Conservation (phyloP, 2,888 invertebrate genomes). For the Eulithis prunata region DNA sequence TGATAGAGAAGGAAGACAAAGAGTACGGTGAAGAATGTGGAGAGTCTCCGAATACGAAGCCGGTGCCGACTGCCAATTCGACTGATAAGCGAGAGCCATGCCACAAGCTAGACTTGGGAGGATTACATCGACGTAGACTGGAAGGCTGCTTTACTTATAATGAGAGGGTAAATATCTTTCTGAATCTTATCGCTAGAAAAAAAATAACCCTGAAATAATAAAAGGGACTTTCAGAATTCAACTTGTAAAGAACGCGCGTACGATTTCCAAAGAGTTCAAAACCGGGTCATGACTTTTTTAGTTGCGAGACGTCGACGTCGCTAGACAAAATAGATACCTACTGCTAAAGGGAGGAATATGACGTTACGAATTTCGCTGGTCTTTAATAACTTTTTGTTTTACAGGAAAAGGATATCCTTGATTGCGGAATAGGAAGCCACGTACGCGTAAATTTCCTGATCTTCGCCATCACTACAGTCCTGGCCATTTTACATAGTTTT, state of each 20-base stretch:
- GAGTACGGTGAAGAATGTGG: slow-evolving; percentile 56
- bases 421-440: slow-evolving; percentile 67
- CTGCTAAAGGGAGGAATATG: too few relatives aligned
- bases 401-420: slow-evolving; percentile 73
- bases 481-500: slow-evolving; percentile 43
- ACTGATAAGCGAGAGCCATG: slow-evolving; percentile 86
- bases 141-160: slow-evolving; percentile 92
- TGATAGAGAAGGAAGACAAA: slow-evolving; percentile 82
- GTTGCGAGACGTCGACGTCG: too few relatives aligned
- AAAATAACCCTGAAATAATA: too few relatives aligned
- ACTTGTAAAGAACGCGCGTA: too few relatives aligned
- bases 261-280: too few relatives aligned
- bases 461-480: slow-evolving; percentile 47
- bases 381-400: slow-evolving; percentile 34
- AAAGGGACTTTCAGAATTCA: too few relatives aligned
- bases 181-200: not conserved
- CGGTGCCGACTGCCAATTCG: slow-evolving; percentile 62
- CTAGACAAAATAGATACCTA: too few relatives aligned
- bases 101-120: slow-evolving; percentile 89
- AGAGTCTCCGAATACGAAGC: slow-evolving; percentile 86
- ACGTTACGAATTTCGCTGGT: not conserved
- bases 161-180: slow-evolving; percentile 79
- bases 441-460: slow-evolving; percentile 48
- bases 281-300: too few relatives aligned
- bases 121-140: slow-evolving; percentile 86